Evolutionary conservation across 2,113 vertebrate species (phyloP), one percentile per base, ranked within the genome.

Genomic region (Leucopsar rothschildi): DNA sequence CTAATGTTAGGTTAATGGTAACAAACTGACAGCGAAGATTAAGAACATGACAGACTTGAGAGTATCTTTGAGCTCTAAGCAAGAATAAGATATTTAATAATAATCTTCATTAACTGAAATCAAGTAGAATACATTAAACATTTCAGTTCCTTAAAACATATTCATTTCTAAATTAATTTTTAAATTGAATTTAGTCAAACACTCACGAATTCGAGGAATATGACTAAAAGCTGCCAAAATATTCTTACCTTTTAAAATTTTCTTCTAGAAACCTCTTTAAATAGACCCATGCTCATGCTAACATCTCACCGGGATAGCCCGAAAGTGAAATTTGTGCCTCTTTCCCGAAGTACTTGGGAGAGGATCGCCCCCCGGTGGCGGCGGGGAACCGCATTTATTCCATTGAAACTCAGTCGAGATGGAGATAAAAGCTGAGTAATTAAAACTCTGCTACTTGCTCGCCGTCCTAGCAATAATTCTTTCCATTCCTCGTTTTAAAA

Each of bases 351-450:
- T 92, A 52, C 47, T 84, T 66, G 88, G 75, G 77, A 61, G 61
- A 84, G 82, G 76, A 82, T 44, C 90, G 92, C 95, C 95, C 94
- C 90, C 96, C 96, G 93, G 95, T 93, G 96, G 96, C 68, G 23
- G 31, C 39, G 33, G 40, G 60, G 49, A 82, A 49, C 37, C 15
- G 14, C 39, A 5, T 18, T 57, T 11, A 8, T 24, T 28, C 53
- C 42, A 5, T 6, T 1, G 4, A 25, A 3, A 35, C n/a, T 25
- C 33, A 6, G 7, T 11, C 9, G 39, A 21, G 35, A 28, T 5
- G 27, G 37, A 50, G 6, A 22, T 18, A 24, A 20, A 42, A 47
- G 20, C 35, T 0, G 12, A 28, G 25, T 20, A 29, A 59, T 7
- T 22, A 9, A 13, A 68, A 1, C 63, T 50, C 29, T 42, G 69